Conservation (phyloP, 2,888 invertebrate species). For the Sphecodes monilicornis region DNA sequence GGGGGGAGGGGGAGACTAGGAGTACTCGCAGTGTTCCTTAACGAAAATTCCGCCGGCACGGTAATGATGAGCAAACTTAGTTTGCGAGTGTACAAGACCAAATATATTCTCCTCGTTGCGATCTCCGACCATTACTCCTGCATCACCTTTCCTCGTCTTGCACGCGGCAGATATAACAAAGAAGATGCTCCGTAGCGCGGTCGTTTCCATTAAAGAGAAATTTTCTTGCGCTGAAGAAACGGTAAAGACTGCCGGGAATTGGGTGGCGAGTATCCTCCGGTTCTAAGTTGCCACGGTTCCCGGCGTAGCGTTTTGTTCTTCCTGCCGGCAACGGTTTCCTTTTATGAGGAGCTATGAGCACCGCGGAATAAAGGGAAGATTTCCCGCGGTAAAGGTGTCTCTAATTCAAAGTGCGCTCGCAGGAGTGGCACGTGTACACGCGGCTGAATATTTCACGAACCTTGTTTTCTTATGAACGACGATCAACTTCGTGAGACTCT, state of each 20-base stretch:
- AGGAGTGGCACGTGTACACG: not conserved
- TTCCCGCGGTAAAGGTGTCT: not conserved
- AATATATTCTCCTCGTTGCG: slow-evolving; percentile 34
- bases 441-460: not conserved
- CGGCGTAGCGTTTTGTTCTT: slow-evolving; percentile 32
- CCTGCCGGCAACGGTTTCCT: not conserved
- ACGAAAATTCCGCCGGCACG: slow-evolving; percentile 38
- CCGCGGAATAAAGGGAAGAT: slow-evolving; percentile 1
- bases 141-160: slow-evolving; percentile 13
- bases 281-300: not conserved
- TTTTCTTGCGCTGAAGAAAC: slow-evolving; percentile 27
- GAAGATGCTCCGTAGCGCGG: slow-evolving; percentile 19
- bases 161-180: slow-evolving; percentile 22
- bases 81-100: slow-evolving; percentile 34
- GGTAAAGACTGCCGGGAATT: not conserved
- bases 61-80: slow-evolving; percentile 64
- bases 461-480: not conserved
- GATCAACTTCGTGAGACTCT: not conserved
- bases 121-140: slow-evolving; percentile 25
- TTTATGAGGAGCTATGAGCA: slow-evolving; percentile 13
- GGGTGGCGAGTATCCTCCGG: slow-evolving; percentile 22
- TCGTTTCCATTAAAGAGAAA: slow-evolving; percentile 40
- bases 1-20: not conserved
- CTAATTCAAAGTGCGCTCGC: slow-evolving; percentile 17
- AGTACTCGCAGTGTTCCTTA: slow-evolving; percentile 23